Evolutionary conservation across 2,113 vertebrate species (phyloP).

Genomic region (Poecilia latipinna): DNA sequence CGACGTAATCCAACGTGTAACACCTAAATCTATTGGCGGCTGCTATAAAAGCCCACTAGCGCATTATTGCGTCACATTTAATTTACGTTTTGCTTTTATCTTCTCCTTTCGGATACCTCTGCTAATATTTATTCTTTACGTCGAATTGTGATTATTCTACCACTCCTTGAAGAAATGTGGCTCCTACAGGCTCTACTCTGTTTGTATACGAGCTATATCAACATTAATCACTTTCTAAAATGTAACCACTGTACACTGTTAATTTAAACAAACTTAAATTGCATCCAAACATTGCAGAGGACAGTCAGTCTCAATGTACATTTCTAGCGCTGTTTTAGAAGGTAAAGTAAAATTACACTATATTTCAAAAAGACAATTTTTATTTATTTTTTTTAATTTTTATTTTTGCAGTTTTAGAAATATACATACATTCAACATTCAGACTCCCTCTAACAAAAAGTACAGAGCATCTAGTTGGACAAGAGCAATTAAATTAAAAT

Average conservation of each 20-base stretch:
- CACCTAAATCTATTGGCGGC: not conserved
- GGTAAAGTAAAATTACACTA: too few relatives aligned
- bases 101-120: not conserved
- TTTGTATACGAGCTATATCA: not conserved
- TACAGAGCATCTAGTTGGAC: too few relatives aligned
- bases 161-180: not conserved
- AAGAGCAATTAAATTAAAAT: too few relatives aligned
- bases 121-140: slow-evolving; percentile 5
- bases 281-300: not conserved
- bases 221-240: not conserved
- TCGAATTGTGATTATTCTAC: too few relatives aligned
- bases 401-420: too few relatives aligned
- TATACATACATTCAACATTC: too few relatives aligned
- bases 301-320: not conserved
- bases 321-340: not conserved
- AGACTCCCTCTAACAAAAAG: too few relatives aligned
- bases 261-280: not conserved
- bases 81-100: slow-evolving; percentile 8
- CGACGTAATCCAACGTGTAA: too few relatives aligned
- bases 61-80: too few relatives aligned
- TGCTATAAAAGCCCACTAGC: rapidly evolving
- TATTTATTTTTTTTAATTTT: too few relatives aligned
- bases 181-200: not conserved
- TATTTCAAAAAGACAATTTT: too few relatives aligned
- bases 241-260: not conserved